A percentile compares a stretch with the other conserved stretches of the same genome.
Evolutionary conservation across 2,113 vertebrate genomes (phyloP).

Genomic region (Aptenodytes forsteri): DNA sequence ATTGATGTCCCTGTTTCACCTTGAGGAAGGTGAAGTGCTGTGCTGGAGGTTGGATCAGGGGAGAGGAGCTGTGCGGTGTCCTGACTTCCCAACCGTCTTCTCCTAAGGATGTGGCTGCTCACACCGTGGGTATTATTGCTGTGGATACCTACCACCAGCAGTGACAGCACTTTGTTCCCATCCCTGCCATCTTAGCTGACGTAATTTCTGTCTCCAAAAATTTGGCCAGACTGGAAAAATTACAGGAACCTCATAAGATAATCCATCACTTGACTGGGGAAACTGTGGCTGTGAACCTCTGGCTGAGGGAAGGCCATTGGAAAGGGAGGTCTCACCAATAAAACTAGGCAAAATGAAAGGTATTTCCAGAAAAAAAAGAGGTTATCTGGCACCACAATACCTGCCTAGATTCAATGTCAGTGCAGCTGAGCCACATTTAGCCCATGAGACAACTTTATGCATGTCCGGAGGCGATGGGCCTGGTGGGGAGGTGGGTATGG

Average conservation of each 20-base stretch:
- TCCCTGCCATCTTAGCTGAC: not conserved
- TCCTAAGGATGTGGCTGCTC: not conserved
- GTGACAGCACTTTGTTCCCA: not conserved
- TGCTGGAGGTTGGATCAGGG: not conserved
- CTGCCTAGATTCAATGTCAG: not conserved
- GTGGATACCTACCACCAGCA: not conserved
- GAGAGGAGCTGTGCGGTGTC: not conserved
- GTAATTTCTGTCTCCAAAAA: not conserved
- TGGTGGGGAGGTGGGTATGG: fast-evolving
- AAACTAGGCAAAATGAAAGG: not conserved
- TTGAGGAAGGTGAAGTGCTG: not conserved
- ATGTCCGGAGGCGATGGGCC: not conserved
- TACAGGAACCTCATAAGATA: not conserved
- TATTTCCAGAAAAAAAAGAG: not conserved
- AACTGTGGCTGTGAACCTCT: not conserved
- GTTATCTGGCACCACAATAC: not conserved
- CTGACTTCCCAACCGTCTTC: not conserved
- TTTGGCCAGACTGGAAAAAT: not conserved
- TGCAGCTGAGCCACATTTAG: not conserved
- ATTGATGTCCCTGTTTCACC: not conserved
- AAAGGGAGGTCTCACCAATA: not conserved
- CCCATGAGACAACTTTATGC: not conserved
- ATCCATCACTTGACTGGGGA: not conserved
- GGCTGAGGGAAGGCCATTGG: not conserved
- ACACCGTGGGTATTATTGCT: not conserved